Evolutionary conservation across 1,140 invertebrate genomes (phyloP), one percentile per base, ranked within the genome.

Genomic region (Megalopta genalis): DNA sequence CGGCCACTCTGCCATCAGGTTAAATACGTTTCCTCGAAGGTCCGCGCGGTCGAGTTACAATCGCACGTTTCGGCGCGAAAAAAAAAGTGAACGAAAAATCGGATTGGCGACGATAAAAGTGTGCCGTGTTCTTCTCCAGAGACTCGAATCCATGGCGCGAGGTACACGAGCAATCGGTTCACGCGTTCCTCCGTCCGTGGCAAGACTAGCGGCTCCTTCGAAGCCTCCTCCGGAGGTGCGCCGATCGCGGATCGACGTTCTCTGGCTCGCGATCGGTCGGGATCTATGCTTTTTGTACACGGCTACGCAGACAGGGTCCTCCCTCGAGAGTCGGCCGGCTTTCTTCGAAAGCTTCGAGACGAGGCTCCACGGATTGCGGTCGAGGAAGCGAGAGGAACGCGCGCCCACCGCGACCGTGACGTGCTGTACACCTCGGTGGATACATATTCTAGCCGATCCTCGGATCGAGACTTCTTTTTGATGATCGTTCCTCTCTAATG

Each of bases 351-450:
- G 27, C 52, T 49, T 32, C 37, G 46, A 37, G 46, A 39, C 37
- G 23, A 72, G 46, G 65, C 42, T 60, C 54, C 65, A 70, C 74
- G 74, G 66, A 62, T 66, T 37, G n/a, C 42, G 27, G 37, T 42
- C 39, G 71, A 14, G 27, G 27, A 63, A 37, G 27, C 7, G 25
- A 52, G 74, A 79, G 71, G 77, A 79, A 64, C 65, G 72, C 72
- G 63, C 42, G 27, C 21, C 77, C 73, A 69, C 80, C 85, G 86
- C 80, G 82, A 80, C 77, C 80, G 84, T 79, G 73, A 83, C 74
- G 59, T 83, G 57, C 73, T 66, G 74, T 66, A 52, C 72, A 39
- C 81, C 83, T 88, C 87, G 79, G 82, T 46, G 32, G 84, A 86
- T 87, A 32, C 4, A 32, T 32, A 2, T 77, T 71, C 83, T 69